Percentiles rank a stretch among this genome's conserved stretches.
Conservation (phyloP, 2,888 invertebrate genomes). For the Eilema depressum region DNA sequence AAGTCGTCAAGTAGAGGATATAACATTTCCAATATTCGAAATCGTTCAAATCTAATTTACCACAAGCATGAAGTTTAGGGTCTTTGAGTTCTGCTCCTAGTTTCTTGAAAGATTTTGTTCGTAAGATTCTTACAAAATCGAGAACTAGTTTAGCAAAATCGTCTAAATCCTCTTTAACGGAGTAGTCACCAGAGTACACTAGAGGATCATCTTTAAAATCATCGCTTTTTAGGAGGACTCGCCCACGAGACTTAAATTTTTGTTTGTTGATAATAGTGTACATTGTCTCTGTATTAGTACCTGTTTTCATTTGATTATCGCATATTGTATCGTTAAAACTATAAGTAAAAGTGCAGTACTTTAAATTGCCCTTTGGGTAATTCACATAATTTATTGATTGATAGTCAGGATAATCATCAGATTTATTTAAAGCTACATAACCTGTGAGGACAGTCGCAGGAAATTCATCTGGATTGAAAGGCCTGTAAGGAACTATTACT, state of each 20-base stretch:
- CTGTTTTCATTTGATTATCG: constrained; percentile 43
- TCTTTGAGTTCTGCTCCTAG: constrained; percentile 30
- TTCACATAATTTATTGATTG: constrained; percentile 23
- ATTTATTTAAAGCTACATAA: constrained; percentile 29
- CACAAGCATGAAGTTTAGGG: constrained; percentile 26
- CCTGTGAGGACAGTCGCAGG: constrained; percentile 51
- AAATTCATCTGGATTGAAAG: constrained; percentile 39
- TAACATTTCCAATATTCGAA: constrained; percentile 43
- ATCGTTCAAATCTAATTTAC: not conserved
- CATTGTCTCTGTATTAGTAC: constrained; percentile 51
- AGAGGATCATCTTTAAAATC: constrained; percentile 58
- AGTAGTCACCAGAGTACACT: constrained; percentile 59
- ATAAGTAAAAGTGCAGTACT: constrained; percentile 32
- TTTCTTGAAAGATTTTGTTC: constrained; percentile 32
- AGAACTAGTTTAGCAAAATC: constrained; percentile 33
- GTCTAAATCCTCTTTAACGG: constrained; percentile 42
- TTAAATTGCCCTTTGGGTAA: constrained; percentile 20
- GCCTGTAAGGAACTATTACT: constrained; percentile 47
- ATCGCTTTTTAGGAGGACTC: constrained; percentile 55
- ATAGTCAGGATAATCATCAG: constrained; percentile 29
- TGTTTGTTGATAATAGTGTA: constrained; percentile 56
- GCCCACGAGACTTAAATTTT: constrained; percentile 63
- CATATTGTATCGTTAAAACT: constrained; percentile 54
- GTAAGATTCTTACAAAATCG: constrained; percentile 31
- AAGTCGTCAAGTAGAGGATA: constrained; percentile 21